Evolutionary conservation across 2,888 invertebrate genomes (phyloP).

Genomic region (Cheilosia impressa): DNA sequence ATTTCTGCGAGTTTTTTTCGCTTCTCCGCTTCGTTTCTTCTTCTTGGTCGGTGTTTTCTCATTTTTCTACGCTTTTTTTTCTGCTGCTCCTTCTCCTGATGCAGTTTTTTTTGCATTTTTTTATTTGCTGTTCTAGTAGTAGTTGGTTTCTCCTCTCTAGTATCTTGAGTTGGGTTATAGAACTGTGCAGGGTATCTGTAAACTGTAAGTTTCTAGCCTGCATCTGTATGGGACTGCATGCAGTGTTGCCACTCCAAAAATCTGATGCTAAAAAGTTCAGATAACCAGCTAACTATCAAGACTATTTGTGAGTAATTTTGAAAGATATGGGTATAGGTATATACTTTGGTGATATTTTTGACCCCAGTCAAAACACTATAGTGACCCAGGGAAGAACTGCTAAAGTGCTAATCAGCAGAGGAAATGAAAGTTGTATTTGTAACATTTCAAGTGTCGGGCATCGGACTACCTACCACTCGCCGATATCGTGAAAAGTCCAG

Average conservation of each 20-base stretch:
- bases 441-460: no score
- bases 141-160: slow-evolving; percentile 56
- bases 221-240: slow-evolving; percentile 34
- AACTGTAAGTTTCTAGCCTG: slow-evolving; percentile 40
- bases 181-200: slow-evolving; percentile 1
- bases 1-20: slow-evolving; percentile 69
- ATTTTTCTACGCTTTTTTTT: slow-evolving; percentile 45
- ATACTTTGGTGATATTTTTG: no score
- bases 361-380: no score
- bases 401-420: no score
- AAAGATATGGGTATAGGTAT: no score
- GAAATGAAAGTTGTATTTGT: no score
- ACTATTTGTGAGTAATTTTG: no score
- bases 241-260: background rate
- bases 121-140: slow-evolving; percentile 43
- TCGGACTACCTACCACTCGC: no score
- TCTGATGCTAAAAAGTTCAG: background rate
- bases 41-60: slow-evolving; percentile 55
- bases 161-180: slow-evolving; percentile 20
- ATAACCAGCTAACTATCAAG: no score
- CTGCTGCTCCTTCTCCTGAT: slow-evolving; percentile 54
- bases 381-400: no score
- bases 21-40: slow-evolving; percentile 45
- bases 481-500: no score
- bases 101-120: slow-evolving; percentile 44